Percentiles rank a stretch among this genome's conserved stretches.
phyloP scores from a whole-genome alignment of 1,140 invertebrate genomes.

The Pseudomyrmex pallidus region DNA sequence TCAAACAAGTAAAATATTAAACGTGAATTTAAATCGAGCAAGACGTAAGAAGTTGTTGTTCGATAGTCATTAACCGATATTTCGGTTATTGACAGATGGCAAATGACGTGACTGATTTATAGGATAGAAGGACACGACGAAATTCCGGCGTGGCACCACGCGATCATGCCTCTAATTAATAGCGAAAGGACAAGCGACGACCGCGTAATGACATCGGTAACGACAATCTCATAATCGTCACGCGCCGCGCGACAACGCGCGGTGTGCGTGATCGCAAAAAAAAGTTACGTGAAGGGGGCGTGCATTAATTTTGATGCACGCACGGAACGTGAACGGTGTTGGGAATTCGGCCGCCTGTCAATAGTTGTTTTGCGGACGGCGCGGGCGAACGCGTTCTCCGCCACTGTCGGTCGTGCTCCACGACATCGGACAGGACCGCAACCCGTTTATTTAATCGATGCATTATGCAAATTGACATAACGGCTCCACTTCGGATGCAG shows the following conservation, averaged over 20 bases:
- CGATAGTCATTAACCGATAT: background rate
- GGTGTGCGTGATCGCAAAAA: conserved; percentile 14
- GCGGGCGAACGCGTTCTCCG: conserved; percentile 17
- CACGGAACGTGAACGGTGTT: conserved; percentile 52
- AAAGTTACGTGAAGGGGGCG: background rate
- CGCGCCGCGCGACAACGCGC: conserved; percentile 14
- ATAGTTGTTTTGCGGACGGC: conserved; percentile 73
- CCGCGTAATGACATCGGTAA: conserved; percentile 50
- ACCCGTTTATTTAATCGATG: conserved; percentile 78
- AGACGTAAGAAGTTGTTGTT: conserved; percentile 38
- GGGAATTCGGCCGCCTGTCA: conserved; percentile 72
- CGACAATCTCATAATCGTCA: conserved; percentile 62
- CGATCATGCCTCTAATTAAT: conserved; percentile 64
- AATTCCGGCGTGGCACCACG: conserved; percentile 25
- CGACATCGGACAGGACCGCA: conserved; percentile 69
- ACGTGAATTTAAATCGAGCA: conserved; percentile 37
- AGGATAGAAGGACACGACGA: background rate
- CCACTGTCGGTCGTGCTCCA: conserved; percentile 49
- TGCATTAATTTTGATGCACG: conserved; percentile 67
- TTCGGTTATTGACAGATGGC: conserved; percentile 20
- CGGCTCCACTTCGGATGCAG: conserved; percentile 74
- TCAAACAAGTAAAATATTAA: conserved; percentile 39
- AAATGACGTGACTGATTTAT: conserved; percentile 40
- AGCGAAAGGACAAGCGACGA: conserved; percentile 47
- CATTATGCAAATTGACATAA: conserved; percentile 80